Base-by-base conservation (phyloP, 1,140 invertebrate species). In the Subanguina moxae region DNA sequence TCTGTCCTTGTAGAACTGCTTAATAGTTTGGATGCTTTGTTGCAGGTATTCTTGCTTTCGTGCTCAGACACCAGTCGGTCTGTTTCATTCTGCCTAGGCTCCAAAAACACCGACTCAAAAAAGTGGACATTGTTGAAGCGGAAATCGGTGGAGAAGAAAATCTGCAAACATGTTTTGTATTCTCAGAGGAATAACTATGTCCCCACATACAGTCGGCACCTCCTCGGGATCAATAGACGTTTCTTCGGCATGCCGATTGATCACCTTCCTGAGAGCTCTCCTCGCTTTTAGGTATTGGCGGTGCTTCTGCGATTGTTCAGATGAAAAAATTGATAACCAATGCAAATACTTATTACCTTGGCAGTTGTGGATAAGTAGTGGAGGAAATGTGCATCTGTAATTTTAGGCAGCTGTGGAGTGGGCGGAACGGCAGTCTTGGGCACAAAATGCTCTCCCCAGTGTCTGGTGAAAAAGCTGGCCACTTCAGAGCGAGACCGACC, bases 371-470 rank as follows among this genome's bases (percentile, higher is more conserved):
- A 89, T 73, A 94, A 84, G 84, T 97, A 97, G 45, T 86, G 85
- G 72, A 92, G 89, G 85, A 97, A 94, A 84, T 94, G 90, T 52
- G 88, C 86, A 76, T 88, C 87, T 1, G 87, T 89, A 28, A 96
- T 89, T 77, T 92, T 89, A 48, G 91, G 91, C 69, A 97, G 84
- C 83, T 90, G 89, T 0, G 88, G 87, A 25, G 89, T 90, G 64
- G 88, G 87, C 23, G 88, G 87, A 78, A 95, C 88, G 19, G 88
- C 86, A 27, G 86, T 84, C 75, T 89, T 89, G 69, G 94, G 92
- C 8, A 94, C 87, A 84, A 97, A 97, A 66, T 87, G 87, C 78
- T 95, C 93, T 46, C 95, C 94, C 95, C 95, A 98, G 71, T 92
- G 94, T 84, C 92, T 93, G 0, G 93, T 95, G 78, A 98, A 93